Conservation (phyloP, 2,797 vertebrate species). For the Oryzias dopingdopingensis region DNA sequence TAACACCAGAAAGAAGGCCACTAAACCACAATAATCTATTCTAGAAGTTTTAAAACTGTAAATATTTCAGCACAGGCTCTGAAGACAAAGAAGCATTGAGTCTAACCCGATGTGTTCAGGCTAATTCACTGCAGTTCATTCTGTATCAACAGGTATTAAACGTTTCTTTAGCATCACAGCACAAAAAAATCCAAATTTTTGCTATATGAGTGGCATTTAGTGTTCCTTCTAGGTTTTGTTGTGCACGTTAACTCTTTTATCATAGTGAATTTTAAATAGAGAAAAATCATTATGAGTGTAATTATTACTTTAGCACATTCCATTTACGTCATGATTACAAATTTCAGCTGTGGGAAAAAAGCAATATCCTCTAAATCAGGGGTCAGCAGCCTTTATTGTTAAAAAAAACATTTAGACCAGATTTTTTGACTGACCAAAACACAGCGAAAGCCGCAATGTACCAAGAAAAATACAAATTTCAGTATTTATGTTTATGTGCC, state of each 20-base stretch:
- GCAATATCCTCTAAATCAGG: background rate
- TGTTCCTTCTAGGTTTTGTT: conserved; percentile 2
- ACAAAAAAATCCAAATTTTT: background rate
- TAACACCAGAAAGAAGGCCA: too few species aligned
- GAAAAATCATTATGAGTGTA: conserved; percentile 11
- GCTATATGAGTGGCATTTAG: conserved; percentile 1
- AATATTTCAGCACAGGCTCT: too few species aligned
- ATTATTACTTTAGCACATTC: conserved; percentile 12
- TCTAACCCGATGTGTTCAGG: too few species aligned
- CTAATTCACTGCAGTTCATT: too few species aligned
- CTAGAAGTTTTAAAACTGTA: too few species aligned
- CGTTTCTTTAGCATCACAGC: too few species aligned
- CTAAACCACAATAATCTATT: too few species aligned
- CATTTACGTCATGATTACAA: conserved; percentile 10
- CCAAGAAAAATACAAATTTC: background rate
- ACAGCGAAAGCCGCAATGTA: too few species aligned
- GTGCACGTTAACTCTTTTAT: background rate
- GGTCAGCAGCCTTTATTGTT: background rate
- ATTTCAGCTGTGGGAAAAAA: conserved; percentile 1
- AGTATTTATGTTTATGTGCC: background rate
- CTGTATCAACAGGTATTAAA: too few species aligned
- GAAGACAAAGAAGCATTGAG: too few species aligned
- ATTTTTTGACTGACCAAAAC: background rate
- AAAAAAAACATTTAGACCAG: background rate
- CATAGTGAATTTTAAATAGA: conserved; percentile 3